phyloP scores from a whole-genome alignment of 2,797 vertebrate genomes.

The Catostomus latipinnis region DNA sequence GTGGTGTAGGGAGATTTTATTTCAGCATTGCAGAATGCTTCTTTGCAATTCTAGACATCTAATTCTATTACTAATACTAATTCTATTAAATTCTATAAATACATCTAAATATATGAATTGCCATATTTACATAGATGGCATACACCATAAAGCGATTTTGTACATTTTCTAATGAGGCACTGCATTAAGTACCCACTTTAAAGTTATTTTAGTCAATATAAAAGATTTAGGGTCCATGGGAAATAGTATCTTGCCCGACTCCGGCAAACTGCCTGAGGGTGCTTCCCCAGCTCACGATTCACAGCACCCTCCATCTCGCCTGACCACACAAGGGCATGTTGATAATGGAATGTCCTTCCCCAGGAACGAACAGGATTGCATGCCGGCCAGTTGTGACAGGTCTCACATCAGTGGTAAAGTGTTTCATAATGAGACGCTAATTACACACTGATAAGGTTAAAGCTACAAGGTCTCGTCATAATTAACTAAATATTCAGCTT shows the following conservation, averaged over 20 bases:
- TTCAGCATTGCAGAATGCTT: constrained; percentile 6
- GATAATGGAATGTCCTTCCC: constrained; percentile 17
- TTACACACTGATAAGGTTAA: constrained; percentile 52
- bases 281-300: constrained; percentile 14
- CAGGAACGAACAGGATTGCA: constrained; percentile 35
- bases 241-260: no score
- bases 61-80: no score
- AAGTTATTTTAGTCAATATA: no score
- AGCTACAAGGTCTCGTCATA: constrained; percentile 40
- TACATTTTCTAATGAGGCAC: no score
- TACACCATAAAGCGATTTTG: no score
- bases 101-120: no score
- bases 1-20: constrained; percentile 14
- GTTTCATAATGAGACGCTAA: constrained; percentile 58
- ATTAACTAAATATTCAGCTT: constrained; percentile 45
- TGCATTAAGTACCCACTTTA: no score
- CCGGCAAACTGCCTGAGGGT: constrained; percentile 17
- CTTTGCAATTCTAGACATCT: not conserved
- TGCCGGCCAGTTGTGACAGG: constrained; percentile 48
- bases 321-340: constrained; percentile 28
- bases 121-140: no score
- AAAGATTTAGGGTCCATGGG: no score
- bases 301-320: not conserved
- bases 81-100: no score
- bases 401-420: constrained; percentile 50